phyloP scores from a whole-genome alignment of 2,113 vertebrate genomes.

The Lucifuga dentata region DNA sequence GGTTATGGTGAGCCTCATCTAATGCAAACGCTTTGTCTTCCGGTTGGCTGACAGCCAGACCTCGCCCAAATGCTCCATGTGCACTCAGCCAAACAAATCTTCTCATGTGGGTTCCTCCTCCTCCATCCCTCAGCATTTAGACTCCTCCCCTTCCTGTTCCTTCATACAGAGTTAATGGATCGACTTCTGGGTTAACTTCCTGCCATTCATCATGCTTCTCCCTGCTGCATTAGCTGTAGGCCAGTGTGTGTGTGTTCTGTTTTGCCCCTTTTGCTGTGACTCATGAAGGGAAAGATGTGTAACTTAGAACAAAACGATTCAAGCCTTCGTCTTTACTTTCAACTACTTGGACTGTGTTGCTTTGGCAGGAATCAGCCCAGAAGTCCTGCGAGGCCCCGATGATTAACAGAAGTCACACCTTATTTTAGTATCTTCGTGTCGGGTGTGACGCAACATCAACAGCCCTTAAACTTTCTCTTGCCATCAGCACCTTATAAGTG shows the following conservation, averaged over 20 bases:
- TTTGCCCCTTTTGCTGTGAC: slow-evolving; percentile 26
- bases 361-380: slow-evolving; percentile 33
- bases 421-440: slow-evolving; percentile 7
- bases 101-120: slow-evolving; percentile 39
- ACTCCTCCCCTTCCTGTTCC: not conserved
- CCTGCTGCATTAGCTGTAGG: slow-evolving; percentile 18
- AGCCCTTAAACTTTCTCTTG: slow-evolving; percentile 67
- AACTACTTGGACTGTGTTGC: slow-evolving; percentile 38
- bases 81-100: slow-evolving; percentile 55
- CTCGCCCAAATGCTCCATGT: slow-evolving; percentile 40
- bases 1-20: slow-evolving; percentile 49
- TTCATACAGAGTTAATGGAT: slow-evolving; percentile 2
- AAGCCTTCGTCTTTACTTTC: not conserved
- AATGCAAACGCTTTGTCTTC: slow-evolving; percentile 75
- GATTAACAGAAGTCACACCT: slow-evolving; percentile 16
- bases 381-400: slow-evolving; percentile 25
- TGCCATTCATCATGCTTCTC: slow-evolving; percentile 26
- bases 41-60: slow-evolving; percentile 64
- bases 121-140: slow-evolving; percentile 8
- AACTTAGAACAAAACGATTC: slow-evolving; percentile 12
- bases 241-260: slow-evolving; percentile 23
- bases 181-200: slow-evolving; percentile 41
- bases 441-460: slow-evolving; percentile 39
- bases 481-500: slow-evolving; percentile 83
- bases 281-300: slow-evolving; percentile 34